A percentile compares a stretch with the other conserved stretches of the same genome.
Conservation (phyloP, 92 coral and sea anemone species). For the Virgularia gustaviana region DNA sequence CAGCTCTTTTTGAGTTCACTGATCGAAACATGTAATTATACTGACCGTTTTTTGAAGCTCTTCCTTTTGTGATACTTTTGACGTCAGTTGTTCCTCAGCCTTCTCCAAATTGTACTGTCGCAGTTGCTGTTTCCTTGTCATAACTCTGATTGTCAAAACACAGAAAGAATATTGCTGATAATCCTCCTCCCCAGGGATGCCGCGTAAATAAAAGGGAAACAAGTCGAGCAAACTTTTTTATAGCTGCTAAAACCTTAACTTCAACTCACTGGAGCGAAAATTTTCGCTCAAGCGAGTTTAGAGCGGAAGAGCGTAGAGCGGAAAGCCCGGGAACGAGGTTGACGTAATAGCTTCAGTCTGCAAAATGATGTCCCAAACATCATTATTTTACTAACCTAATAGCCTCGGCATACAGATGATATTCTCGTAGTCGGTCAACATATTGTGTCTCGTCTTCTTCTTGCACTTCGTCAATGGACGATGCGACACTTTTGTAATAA, state of each 20-base stretch:
- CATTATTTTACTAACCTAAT: slow-evolving; percentile 48
- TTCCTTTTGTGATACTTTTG: slow-evolving; percentile 72
- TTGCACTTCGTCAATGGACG: slow-evolving; percentile 67
- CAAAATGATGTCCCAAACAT: not conserved
- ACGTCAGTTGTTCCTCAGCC: slow-evolving; percentile 71
- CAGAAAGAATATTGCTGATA: too few relatives aligned
- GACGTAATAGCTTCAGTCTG: not conserved
- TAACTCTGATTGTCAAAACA: too few relatives aligned
- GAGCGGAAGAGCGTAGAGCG: too few relatives aligned
- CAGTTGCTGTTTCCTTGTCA: slow-evolving; percentile 84
- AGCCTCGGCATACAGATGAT: slow-evolving; percentile 77
- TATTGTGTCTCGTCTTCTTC: slow-evolving; percentile 79
- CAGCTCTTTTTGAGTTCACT: too few relatives aligned
- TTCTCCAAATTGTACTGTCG: slow-evolving; percentile 93
- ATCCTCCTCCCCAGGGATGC: too few relatives aligned
- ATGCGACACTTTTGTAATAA: slow-evolving; percentile 68
- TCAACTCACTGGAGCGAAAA: too few relatives aligned
- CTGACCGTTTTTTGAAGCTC: slow-evolving; percentile 75
- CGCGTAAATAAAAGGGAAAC: too few relatives aligned
- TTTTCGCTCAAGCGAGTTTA: too few relatives aligned
- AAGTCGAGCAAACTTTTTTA: too few relatives aligned
- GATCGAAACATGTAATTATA: not conserved
- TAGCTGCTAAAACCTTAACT: too few relatives aligned
- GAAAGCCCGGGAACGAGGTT: too few relatives aligned
- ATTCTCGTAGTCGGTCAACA: slow-evolving; percentile 83